These are phyloP conservation scores for Campylomormyrus tamandua DNA, from an alignment of 2,113 vertebrate species.

Conservation along the genomic window DNA sequence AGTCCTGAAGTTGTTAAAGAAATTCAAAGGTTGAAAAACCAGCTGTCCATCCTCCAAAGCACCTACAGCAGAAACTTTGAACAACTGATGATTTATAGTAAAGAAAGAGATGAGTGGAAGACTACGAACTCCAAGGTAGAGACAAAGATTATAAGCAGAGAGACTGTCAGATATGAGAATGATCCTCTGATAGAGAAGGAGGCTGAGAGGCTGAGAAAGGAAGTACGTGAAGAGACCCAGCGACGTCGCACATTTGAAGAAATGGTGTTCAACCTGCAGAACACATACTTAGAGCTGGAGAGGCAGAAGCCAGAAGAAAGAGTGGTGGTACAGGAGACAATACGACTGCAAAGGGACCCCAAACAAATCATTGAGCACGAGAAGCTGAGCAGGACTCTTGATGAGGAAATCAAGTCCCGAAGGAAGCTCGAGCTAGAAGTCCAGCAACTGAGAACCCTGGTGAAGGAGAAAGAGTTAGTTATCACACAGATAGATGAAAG, in stretches of 20 bases:
- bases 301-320: conserved; percentile 85
- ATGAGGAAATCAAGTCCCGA: conserved; percentile 71
- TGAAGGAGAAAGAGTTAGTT: conserved; percentile 69
- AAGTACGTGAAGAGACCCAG: conserved; percentile 73
- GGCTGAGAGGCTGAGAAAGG: conserved; percentile 73
- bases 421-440: conserved; percentile 74
- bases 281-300: conserved; percentile 77
- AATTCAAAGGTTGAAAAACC: conserved; percentile 75
- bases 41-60: conserved; percentile 68
- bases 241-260: conserved; percentile 74
- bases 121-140: conserved; percentile 85
- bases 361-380: conserved; percentile 70
- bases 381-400: conserved; percentile 70
- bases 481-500: conserved; percentile 75
- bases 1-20: conserved; percentile 84
- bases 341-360: conserved; percentile 80
- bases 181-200: conserved; percentile 90
- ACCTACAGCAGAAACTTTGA: conserved; percentile 58
- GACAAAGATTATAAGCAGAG: conserved; percentile 77
- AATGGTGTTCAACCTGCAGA: conserved; percentile 78
- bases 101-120: conserved; percentile 77
- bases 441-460: conserved; percentile 62
- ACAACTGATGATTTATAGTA: conserved; percentile 64
- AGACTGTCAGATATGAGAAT: conserved; percentile 78
- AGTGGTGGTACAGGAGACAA: conserved; percentile 77